phyloP scores from a whole-genome alignment of 2,113 vertebrate species.

The Myotis davidii region DNA sequence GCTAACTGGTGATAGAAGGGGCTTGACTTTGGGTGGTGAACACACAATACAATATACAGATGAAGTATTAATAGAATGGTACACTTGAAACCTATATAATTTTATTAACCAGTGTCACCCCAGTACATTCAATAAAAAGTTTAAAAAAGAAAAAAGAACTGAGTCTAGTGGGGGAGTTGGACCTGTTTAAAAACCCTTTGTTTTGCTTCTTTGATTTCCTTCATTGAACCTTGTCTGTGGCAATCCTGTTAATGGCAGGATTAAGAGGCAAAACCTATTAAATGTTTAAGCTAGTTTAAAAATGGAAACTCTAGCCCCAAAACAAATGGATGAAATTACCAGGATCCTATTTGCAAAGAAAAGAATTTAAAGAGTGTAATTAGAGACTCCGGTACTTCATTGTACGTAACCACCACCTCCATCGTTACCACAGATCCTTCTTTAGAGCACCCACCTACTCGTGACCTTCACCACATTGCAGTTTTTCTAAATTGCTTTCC shows the following conservation, averaged over 20 bases:
- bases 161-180: background rate
- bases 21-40: background rate
- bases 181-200: background rate
- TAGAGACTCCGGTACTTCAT: background rate
- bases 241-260: background rate
- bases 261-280: background rate
- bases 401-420: background rate
- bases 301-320: background rate
- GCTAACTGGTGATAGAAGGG: background rate
- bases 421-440: background rate
- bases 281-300: conserved; percentile 13
- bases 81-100: background rate
- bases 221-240: background rate
- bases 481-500: too few relatives aligned
- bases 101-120: background rate
- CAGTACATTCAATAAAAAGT: background rate
- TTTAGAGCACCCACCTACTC: background rate
- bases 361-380: background rate
- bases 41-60: too few relatives aligned
- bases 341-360: background rate
- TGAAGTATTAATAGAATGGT: background rate
- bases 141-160: background rate
- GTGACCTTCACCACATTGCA: background rate
- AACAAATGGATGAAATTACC: background rate
- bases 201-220: background rate